Base-by-base conservation (phyloP, 2,888 invertebrate species). In the Drymonia ruficornis region DNA sequence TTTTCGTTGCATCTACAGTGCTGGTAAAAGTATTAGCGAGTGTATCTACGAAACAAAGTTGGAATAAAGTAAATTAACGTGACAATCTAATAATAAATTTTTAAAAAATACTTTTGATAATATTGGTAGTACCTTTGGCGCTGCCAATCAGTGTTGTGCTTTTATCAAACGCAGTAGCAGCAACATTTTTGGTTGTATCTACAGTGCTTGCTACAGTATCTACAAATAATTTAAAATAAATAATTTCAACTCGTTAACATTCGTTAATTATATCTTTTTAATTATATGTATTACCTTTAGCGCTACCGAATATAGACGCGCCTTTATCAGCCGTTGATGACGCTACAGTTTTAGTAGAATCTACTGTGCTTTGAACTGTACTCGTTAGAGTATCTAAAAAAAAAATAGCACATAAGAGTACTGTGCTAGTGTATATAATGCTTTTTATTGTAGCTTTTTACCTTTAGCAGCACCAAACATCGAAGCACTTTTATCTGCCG, bases 1-100 rank as follows among this genome's bases (percentile, higher is more conserved):
- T 83, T 67, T 85, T 88, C n/a, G 86, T 84, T 4, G 74, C 75
- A 49, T 87, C 86, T 74, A 86, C 78, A 16, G 86, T 83, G 49
- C 72, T 71, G 52, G 73, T 56, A 23, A 82, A 67, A 38, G 85
- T 80, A 53, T 72, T 83, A 47, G 78, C 59, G 34, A 84, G 49
- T 2, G 67, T 53, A 53, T 70, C 69, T 69, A 69, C 48, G n/a
- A 28, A 57, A 49, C 55, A 45, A 38, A 59, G 49, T 31, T 15
- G 1, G 43, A 44, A 16, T 16, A 40, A 29, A 42, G n/a, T n/a
- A 44, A 44, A 44, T 23, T 18, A 0, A 42, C 8, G 13, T 9
- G 31, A 31, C 9, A 31, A 31, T 0, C 8, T 11, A 31, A 31
- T 9, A 9, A 9, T 1, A 31, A 31, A 31, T 11, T n/a, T n/a